Base-by-base conservation (phyloP, 2,888 invertebrate genomes). In the Drepanosiphum platanoidis region DNA sequence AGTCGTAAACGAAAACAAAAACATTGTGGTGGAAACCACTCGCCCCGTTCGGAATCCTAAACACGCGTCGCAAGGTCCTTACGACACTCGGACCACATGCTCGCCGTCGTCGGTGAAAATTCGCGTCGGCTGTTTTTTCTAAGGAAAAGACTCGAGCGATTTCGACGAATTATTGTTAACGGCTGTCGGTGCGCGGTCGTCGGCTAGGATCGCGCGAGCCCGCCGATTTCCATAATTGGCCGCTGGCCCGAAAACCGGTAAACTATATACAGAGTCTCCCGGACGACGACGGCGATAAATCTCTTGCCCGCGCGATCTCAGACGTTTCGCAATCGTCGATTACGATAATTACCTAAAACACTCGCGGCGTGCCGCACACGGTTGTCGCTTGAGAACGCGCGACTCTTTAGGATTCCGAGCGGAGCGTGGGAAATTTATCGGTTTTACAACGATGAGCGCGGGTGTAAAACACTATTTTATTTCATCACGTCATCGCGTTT, bases 201-300 rank as follows among this genome's bases (percentile, higher is more conserved):
- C 42, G 13, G 42, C 11, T 9, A n/a, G 4, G 9, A 13, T 8
- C 18, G 34, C 30, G n/a, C 52, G 22, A 75, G 34, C 34, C 18
- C 42, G 15, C 30, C 64, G 32, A 66, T 78, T 46, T 42, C 42
- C 66, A 79, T 79, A 79, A 79, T 66, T 66, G 42, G 39, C 30
- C 66, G 18, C 11, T 30, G 64, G 42, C 39, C 32, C 27, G 42
- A 42, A 79, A 79, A 79, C 42, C n/a, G 30, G 61, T 15, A 64
- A 64, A 36, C 42, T 1, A n/a, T n/a, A n/a, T n/a, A 7, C 22
- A 8, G 11, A 11, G n/a, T 8, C 18, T 18, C 1, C 52, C 3
- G 3, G 15, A 18, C 52, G 52, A 58, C 27, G n/a, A 32, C 52
- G 18, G 3, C 18, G 22, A 52, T 30, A 74, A 74, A 46, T 74